Evolutionary conservation across 1,140 invertebrate genomes (phyloP), one percentile per base, ranked within the genome.

Genomic region (Babylonia areolata): DNA sequence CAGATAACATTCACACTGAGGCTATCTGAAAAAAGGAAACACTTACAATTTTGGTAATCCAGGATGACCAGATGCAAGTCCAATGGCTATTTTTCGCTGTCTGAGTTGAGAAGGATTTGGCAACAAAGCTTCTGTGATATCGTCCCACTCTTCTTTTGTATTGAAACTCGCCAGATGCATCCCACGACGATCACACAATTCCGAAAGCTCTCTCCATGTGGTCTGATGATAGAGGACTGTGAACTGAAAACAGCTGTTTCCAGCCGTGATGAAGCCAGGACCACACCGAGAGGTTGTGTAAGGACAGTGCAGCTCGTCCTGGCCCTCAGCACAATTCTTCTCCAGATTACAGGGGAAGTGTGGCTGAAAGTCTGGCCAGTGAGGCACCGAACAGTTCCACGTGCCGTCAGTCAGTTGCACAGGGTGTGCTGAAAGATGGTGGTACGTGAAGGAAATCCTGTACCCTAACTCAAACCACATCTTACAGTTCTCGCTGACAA

Each of bases 241-340:
- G 77, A 40, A 79, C 28, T n/a, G 31, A n/a, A 40, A 79, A 42
- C 77, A 79, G 40, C 77, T 39, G 3, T 37, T 37, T 39, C 77
- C 77, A 42, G 39, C 39, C 11, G 37, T 46, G 28, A 79, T 39
- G 39, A 39, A 6, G 6, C 77, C 77, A n/a, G 40, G 23, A 42
- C 77, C 77, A 31, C 77, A 79, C 23, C 40, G 37, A 37, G 31
- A 9, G 31, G 37, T 23, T 9, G 35, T 42, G 77, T 79, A 42
- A n/a, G 37, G 39, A 79, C 77, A 79, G 15, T 40, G 3, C 77
- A 28, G 31, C 77, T 79, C 78, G 46, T 80, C 78, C 46, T 80
- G 15, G 0, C 9, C 78, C 31, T 23, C 23, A 28, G 40, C 78
- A 33, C 78, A 80, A 5, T 80, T 40, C n/a, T 3, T 51, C 23